Evolutionary conservation across 2,888 invertebrate genomes (phyloP).

Genomic region (Candidula unifasciata): DNA sequence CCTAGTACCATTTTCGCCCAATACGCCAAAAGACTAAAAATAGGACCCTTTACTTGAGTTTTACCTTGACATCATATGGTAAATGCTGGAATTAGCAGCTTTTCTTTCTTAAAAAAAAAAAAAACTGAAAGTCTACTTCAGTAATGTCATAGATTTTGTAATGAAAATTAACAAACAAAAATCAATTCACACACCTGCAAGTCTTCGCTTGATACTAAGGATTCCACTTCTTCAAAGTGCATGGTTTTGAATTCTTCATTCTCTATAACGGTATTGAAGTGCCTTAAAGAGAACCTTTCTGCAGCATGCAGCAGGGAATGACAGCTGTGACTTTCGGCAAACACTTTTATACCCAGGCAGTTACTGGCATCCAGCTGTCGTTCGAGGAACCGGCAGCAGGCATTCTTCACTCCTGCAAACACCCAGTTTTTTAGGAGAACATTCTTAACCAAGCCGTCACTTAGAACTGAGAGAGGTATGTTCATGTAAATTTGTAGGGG

Average conservation of each 20-base stretch:
- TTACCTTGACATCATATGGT: too few species aligned
- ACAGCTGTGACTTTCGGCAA: slow-evolving; percentile 76
- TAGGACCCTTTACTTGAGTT: too few species aligned
- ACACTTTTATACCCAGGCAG: slow-evolving; percentile 77
- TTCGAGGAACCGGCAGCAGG: slow-evolving; percentile 76
- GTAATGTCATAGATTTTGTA: too few species aligned
- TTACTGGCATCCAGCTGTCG: slow-evolving; percentile 76
- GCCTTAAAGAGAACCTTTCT: slow-evolving; percentile 69
- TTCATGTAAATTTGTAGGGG: background rate
- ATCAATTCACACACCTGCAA: slow-evolving; percentile 73
- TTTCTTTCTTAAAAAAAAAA: too few species aligned
- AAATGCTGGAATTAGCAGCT: too few species aligned
- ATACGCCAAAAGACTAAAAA: too few species aligned
- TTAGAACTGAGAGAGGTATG: background rate
- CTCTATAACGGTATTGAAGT: slow-evolving; percentile 72
- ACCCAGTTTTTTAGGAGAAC: too few species aligned
- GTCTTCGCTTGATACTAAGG: slow-evolving; percentile 73
- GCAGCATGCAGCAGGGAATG: slow-evolving; percentile 69
- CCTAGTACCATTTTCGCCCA: too few species aligned
- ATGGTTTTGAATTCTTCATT: slow-evolving; percentile 75
- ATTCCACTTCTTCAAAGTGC: slow-evolving; percentile 70
- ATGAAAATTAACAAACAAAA: too few species aligned
- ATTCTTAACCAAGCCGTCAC: background rate
- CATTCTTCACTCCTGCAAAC: slow-evolving; percentile 74
- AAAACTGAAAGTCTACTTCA: too few species aligned